A percentile compares a stretch with the other conserved stretches of the same genome.
phyloP scores from a whole-genome alignment of 53 echinoderm and acorn worm genomes.

The Astropecten irregularis region DNA sequence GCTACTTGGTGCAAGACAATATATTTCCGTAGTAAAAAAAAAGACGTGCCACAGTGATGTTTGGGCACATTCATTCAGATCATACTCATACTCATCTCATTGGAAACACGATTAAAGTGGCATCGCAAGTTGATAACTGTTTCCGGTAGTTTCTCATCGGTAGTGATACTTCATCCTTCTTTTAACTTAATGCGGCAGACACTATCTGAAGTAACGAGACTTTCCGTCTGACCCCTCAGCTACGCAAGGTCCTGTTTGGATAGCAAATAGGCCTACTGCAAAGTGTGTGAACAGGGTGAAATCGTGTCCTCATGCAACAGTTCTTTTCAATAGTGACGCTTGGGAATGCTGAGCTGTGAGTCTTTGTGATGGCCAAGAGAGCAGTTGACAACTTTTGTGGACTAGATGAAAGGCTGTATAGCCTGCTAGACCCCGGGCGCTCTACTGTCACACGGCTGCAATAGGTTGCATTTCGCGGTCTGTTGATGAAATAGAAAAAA shows the following conservation, averaged over 20 bases:
- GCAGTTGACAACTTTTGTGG: slow-evolving; percentile 7
- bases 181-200: not conserved
- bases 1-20: too few species aligned
- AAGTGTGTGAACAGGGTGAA: slow-evolving; percentile 9
- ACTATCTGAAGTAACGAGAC: not conserved
- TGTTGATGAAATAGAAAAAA: not conserved
- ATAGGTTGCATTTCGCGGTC: not conserved
- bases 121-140: too few species aligned
- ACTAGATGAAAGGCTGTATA: not conserved
- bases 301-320: not conserved
- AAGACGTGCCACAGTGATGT: too few species aligned
- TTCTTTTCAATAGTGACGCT: slow-evolving; percentile 11
- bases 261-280: too few species aligned
- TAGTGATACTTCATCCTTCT: too few species aligned
- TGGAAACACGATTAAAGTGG: too few species aligned
- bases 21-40: too few species aligned
- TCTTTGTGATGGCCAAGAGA: not conserved
- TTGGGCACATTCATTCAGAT: too few species aligned
- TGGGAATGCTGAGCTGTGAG: slow-evolving; percentile 10
- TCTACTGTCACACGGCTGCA: not conserved
- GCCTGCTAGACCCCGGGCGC: too few species aligned
- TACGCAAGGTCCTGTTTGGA: slow-evolving; percentile 29
- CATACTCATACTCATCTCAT: too few species aligned
- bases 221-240: not conserved
- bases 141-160: too few species aligned